Evolutionary conservation across 2,113 vertebrate species (phyloP).

Genomic region (Pterophyllum scalare): DNA sequence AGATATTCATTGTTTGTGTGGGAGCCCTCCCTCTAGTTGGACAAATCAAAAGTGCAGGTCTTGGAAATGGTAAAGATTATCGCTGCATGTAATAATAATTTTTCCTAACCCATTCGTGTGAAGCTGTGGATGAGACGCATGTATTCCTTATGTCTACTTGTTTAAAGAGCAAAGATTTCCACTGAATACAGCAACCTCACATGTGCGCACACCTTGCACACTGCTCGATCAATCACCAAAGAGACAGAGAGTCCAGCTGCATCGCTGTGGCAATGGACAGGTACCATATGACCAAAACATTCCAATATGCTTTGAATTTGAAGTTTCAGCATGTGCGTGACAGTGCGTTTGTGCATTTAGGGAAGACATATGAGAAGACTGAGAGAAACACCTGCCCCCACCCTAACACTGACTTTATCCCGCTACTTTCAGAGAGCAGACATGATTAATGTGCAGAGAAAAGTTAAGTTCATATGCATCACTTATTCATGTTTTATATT

Average conservation of each 20-base stretch:
- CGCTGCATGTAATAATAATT: slow-evolving; percentile 7
- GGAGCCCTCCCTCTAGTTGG: slow-evolving; percentile 12
- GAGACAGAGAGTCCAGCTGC: slow-evolving; percentile 59
- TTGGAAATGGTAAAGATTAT: slow-evolving; percentile 16
- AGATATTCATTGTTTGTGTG: slow-evolving; percentile 26
- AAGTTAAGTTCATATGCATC: neutral
- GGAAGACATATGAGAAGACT: slow-evolving; percentile 29
- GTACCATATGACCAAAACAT: slow-evolving; percentile 58
- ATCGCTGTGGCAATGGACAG: slow-evolving; percentile 36
- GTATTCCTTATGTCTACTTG: slow-evolving; percentile 55
- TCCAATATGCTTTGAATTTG: slow-evolving; percentile 42
- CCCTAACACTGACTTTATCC: neutral
- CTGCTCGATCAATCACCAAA: slow-evolving; percentile 62
- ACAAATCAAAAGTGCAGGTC: slow-evolving; percentile 12
- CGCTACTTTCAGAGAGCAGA: neutral
- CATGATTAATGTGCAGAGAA: fast-evolving
- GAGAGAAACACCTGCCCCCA: slow-evolving; percentile 9
- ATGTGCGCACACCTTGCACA: slow-evolving; percentile 20
- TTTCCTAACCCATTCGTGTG: neutral
- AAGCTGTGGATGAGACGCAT: neutral
- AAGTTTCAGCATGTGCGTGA: slow-evolving; percentile 43
- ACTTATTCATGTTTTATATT: too few relatives aligned
- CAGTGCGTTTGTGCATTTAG: slow-evolving; percentile 21
- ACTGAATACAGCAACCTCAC: slow-evolving; percentile 28
- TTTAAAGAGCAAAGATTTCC: slow-evolving; percentile 43